A percentile compares a stretch with the other conserved stretches of the same genome.
phyloP scores from a whole-genome alignment of 2,113 vertebrate genomes.

The Blennius ocellaris region DNA sequence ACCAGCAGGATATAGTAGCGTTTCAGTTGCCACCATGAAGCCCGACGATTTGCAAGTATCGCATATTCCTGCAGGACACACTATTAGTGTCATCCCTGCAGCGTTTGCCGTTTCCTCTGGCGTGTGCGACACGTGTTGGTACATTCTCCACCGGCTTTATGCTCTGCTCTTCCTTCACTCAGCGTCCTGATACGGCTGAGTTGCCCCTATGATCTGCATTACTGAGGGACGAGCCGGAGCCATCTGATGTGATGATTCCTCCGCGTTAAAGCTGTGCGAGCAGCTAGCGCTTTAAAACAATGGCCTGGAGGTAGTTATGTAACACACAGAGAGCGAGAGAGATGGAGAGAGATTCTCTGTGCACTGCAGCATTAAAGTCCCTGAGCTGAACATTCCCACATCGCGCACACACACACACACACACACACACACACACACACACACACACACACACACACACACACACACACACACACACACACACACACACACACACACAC shows the following conservation, averaged over 20 bases:
- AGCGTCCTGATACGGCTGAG: too few species aligned
- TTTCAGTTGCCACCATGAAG: too few species aligned
- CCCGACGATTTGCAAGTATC: too few species aligned
- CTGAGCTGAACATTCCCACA: constrained; percentile 55
- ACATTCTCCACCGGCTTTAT: too few species aligned
- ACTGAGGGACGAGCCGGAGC: neutral
- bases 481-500: constrained; percentile 30
- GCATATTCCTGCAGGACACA: too few species aligned
- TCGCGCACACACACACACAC: constrained; percentile 16
- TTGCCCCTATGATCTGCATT: neutral
- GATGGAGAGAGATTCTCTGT: constrained; percentile 55
- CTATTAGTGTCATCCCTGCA: too few species aligned
- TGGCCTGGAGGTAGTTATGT: constrained; percentile 62
- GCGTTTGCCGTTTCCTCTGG: too few species aligned
- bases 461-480: constrained; percentile 11
- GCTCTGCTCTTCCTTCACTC: too few species aligned
- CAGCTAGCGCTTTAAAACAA: constrained; percentile 53
- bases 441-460: constrained; percentile 34
- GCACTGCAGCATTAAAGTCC: constrained; percentile 41
- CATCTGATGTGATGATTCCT: constrained; percentile 6
- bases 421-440: constrained; percentile 18
- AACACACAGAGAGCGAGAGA: constrained; percentile 42
- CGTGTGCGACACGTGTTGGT: too few species aligned
- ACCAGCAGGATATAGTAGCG: too few species aligned
- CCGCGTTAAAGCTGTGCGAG: constrained; percentile 26